Evolutionary conservation across 35 echinoderm and acorn worm species (phyloP).

Genomic region (Patiria miniata): DNA sequence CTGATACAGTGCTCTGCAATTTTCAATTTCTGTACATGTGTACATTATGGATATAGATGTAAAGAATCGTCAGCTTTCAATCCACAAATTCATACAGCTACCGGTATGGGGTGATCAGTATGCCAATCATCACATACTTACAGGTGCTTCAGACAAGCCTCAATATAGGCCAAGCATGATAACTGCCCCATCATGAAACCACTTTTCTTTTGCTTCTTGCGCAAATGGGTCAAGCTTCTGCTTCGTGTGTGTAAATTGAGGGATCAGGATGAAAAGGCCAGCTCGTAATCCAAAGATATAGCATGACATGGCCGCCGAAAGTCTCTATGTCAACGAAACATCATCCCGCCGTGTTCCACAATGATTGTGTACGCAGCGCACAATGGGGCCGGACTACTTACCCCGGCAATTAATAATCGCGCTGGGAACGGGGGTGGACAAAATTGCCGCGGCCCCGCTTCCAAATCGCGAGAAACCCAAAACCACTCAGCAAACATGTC

Average conservation of each 20-base stretch:
- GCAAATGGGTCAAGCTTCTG: neutral
- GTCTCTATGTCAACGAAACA: conserved; percentile 3
- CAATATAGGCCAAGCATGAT: neutral
- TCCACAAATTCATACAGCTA: no score
- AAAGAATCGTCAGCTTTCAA: no score
- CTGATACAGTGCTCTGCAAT: no score
- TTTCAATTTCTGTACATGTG: no score
- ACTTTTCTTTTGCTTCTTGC: neutral
- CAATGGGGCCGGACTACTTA: neutral
- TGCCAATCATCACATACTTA: no score
- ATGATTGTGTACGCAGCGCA: neutral
- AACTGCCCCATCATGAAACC: neutral
- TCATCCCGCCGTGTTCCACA: neutral
- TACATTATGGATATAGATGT: no score
- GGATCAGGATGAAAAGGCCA: neutral
- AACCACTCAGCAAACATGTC: neutral
- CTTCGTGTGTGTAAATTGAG: neutral
- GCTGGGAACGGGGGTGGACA: neutral
- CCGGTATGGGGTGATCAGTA: no score
- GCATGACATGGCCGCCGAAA: neutral
- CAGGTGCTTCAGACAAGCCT: no score
- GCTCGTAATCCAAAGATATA: neutral
- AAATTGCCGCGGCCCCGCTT: neutral
- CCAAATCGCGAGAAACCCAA: conserved; percentile 11
- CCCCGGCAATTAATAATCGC: neutral